Conservation (phyloP, 2,797 vertebrate species). For the Bradypus variegatus region DNA sequence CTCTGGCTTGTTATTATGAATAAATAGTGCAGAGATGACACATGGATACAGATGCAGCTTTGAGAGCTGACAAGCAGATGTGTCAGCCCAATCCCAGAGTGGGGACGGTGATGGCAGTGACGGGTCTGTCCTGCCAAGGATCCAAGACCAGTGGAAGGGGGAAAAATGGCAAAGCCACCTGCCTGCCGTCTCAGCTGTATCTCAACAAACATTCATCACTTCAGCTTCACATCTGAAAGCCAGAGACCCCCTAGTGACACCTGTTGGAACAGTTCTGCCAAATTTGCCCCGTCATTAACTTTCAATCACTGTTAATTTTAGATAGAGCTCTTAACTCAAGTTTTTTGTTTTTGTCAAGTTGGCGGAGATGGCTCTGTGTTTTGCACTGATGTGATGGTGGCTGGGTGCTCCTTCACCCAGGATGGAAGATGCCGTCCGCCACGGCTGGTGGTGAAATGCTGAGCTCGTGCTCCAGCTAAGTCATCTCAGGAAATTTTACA, state of each 20-base stretch:
- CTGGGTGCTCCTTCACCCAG: background rate
- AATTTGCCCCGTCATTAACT: constrained; percentile 68
- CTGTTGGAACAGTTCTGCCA: constrained; percentile 56
- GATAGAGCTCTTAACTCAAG: constrained; percentile 60
- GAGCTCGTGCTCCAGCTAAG: background rate
- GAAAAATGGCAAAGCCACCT: accelerated
- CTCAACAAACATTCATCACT: constrained; percentile 43
- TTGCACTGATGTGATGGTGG: background rate
- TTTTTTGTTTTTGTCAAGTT: constrained; percentile 60
- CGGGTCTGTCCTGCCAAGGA: constrained; percentile 51
- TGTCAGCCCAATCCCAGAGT: background rate
- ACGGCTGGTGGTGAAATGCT: background rate
- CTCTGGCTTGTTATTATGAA: background rate
- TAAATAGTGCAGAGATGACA: background rate
- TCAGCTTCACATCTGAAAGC: constrained; percentile 45
- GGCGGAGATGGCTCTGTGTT: constrained; percentile 49
- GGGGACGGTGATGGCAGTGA: background rate
- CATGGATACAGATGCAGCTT: background rate
- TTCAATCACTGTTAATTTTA: constrained; percentile 65
- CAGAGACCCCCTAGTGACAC: constrained; percentile 16
- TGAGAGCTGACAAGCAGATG: background rate
- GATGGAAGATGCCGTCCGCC: background rate
- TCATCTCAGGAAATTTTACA: background rate
- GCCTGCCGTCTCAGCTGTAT: background rate
- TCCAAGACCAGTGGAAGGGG: background rate